Evolutionary conservation across 2,888 invertebrate species (phyloP), one percentile per base, ranked within the genome.

Genomic region (Eudasyphora cyanicolor): DNA sequence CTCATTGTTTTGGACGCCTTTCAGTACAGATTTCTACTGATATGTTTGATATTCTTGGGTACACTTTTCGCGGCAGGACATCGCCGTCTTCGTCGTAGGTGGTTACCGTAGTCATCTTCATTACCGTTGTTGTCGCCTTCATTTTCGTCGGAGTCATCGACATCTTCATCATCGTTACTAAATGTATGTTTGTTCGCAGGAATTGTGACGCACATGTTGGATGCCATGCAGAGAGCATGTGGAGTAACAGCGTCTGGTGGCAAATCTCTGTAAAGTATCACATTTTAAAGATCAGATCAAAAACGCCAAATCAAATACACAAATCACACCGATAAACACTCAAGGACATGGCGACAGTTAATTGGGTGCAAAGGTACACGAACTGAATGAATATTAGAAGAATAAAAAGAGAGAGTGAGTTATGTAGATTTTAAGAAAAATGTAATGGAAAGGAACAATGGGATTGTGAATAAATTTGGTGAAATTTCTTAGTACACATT

Each of bases 101-200:
- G 62, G 67, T n/a, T n/a, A n/a, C n/a, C n/a, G n/a, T n/a, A n/a
- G 54, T 64, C 70, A 29, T 79, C 70, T 21, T 38, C 69, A 38
- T 38, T 45, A 4, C 45, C 62, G 38, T 32, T 32, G 45, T 35
- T 19, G 24, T 67, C 21, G 17, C 12, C 12, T 42, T 62, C 27
- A 24, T 42, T n/a, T n/a, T n/a, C 62, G 54, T 8, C 54, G 12
- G 54, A 35, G 10, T 32, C 24, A 14, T 75, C 75, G n/a, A 45
- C 73, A 54, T 64, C 42, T 19, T 70, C 29, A 27, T 60, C 79
- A 35, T 51, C 12, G 4, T 27, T 86, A 95, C 95, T 96, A 96
- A 94, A 96, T 96, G 93, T 95, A 96, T 91, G 96, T 96, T 93
- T 96, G 96, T 94, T 96, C 96, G 93, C 96, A 96, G 93, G 96